These are phyloP conservation scores for Loripinus fragilis DNA, from an alignment of 2,888 invertebrate genomes.

Conservation along the genomic window DNA sequence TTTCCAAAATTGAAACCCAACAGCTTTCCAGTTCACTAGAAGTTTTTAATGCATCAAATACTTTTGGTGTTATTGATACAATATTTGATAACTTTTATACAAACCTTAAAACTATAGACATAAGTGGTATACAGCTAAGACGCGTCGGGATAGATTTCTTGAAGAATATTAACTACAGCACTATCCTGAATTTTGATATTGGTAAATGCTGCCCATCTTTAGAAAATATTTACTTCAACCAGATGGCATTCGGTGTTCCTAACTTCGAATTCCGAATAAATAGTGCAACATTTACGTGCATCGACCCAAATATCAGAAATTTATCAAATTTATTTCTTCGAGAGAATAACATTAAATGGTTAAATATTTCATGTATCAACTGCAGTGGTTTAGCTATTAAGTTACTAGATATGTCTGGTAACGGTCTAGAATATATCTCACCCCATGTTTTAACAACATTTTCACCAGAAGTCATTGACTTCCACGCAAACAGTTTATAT, in stretches of 20 bases:
- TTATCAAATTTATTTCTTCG: neutral
- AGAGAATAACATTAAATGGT: neutral
- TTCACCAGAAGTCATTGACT: neutral
- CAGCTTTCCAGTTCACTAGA: neutral
- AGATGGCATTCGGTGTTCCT: neutral
- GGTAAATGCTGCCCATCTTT: neutral
- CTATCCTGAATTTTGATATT: neutral
- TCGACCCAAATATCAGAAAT: neutral
- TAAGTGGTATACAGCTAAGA: neutral
- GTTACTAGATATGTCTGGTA: neutral
- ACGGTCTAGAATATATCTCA: neutral
- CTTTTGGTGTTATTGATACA: neutral
- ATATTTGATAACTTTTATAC: neutral
- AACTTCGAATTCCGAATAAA: neutral
- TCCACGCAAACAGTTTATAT: neutral
- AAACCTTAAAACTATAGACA: neutral
- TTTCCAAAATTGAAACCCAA: neutral
- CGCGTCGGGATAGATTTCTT: too few relatives aligned
- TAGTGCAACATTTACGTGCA: neutral
- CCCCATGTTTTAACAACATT: neutral
- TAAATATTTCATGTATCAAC: neutral
- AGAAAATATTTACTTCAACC: neutral
- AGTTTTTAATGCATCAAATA: neutral
- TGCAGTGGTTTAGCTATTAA: neutral
- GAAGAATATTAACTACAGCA: neutral